These are phyloP conservation scores for Platycheirus albimanus DNA, from an alignment of 2,888 invertebrate species.

Conservation along the genomic window DNA sequence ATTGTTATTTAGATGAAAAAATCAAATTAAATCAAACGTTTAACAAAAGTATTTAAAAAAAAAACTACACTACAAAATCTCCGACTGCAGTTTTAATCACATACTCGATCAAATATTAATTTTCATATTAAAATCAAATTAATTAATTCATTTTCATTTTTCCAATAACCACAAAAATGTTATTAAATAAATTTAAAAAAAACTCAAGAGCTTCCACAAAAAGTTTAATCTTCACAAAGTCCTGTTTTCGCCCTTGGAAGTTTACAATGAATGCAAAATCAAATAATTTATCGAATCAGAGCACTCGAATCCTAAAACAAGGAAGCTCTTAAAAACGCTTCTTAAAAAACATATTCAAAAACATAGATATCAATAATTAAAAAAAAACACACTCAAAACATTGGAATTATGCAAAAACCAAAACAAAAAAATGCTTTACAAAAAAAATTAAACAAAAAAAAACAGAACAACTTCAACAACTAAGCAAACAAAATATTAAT, in stretches of 20 bases:
- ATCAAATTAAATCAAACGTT: conserved; percentile 37
- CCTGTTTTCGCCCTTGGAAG: conserved; percentile 43
- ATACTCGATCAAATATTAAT: conserved; percentile 35
- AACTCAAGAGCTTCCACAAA: conserved; percentile 73
- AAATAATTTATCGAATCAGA: conserved; percentile 19
- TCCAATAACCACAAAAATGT: conserved; percentile 37
- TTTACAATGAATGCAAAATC: conserved; percentile 26
- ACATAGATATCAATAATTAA: conserved; percentile 27
- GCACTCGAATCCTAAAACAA: conserved; percentile 29
- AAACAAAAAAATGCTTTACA: conserved; percentile 48
- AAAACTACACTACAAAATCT: conserved; percentile 27
- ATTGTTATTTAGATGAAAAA: conserved; percentile 71
- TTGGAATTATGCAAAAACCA: conserved; percentile 52
- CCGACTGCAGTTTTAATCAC: conserved; percentile 58
- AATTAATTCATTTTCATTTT: conserved; percentile 36
- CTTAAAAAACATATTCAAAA: conserved; percentile 37
- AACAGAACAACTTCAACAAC: conserved; percentile 27
- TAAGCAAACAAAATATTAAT: conserved; percentile 27
- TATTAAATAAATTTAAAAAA: conserved; percentile 34
- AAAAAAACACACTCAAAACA: conserved; percentile 30
- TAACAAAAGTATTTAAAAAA: conserved; percentile 33
- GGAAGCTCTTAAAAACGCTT: conserved; percentile 69
- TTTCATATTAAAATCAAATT: conserved; percentile 31
- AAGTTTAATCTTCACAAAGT: conserved; percentile 45
- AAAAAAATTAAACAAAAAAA: conserved; percentile 21